Percentiles rank a stretch among this genome's conserved stretches.
These are phyloP conservation scores for Sipha maydis DNA, from an alignment of 2,888 invertebrate species.

Conservation along the genomic window DNA sequence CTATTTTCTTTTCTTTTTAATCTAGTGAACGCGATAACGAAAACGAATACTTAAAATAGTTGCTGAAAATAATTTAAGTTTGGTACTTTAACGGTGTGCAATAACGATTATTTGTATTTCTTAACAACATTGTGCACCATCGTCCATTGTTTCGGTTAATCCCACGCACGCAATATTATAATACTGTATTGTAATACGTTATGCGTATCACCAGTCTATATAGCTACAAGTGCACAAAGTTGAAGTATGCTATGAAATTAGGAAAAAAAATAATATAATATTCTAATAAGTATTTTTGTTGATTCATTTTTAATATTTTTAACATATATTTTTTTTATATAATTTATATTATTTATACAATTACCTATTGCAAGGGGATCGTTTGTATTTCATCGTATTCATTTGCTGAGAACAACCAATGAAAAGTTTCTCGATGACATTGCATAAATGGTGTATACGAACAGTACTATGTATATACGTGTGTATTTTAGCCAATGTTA, in stretches of 20 bases:
- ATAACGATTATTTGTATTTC: slow-evolving; percentile 17
- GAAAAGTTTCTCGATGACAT: background rate
- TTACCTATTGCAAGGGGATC: background rate
- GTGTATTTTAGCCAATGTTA: background rate
- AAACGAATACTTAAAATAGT: background rate
- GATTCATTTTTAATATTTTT: background rate
- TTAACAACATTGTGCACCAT: background rate
- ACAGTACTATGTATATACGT: background rate
- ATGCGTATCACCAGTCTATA: background rate
- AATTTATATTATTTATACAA: background rate
- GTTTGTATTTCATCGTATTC: background rate
- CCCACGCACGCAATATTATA: slow-evolving; percentile 28
- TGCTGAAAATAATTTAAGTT: slow-evolving; percentile 4
- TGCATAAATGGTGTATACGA: background rate
- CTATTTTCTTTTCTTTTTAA: background rate
- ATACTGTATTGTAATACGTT: background rate
- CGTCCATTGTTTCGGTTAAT: slow-evolving; percentile 23
- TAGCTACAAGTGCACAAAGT: background rate
- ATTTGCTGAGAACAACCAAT: too few species aligned
- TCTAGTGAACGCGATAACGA: background rate
- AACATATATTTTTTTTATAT: background rate
- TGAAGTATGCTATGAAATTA: background rate
- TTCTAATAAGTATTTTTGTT: background rate
- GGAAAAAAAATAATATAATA: background rate
- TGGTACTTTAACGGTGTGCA: slow-evolving; percentile 12